Evolutionary conservation across 53 echinoderm and acorn worm genomes (phyloP).

Genomic region (Stichopus horrens): DNA sequence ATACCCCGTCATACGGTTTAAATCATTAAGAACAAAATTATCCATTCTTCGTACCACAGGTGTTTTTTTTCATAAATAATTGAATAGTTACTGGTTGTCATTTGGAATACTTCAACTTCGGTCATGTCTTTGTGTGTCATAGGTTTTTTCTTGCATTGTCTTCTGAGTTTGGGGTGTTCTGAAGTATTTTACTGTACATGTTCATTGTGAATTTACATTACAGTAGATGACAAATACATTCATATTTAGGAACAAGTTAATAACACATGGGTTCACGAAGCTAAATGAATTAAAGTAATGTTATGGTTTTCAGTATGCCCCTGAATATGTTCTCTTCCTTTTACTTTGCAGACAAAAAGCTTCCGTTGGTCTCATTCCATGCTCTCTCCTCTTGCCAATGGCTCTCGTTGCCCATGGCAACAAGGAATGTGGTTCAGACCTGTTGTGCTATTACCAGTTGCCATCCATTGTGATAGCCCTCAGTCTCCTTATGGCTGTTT

Average conservation of each 20-base stretch:
- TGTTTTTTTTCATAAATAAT: too few species aligned
- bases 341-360: constrained; percentile 22
- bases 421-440: neutral
- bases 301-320: neutral
- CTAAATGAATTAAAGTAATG: neutral
- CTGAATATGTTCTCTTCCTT: neutral
- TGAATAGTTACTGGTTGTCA: too few species aligned
- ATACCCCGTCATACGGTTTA: too few species aligned
- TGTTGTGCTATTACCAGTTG: neutral
- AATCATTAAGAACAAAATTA: too few species aligned
- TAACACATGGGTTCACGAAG: too few species aligned
- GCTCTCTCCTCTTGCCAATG: constrained; percentile 11
- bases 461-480: neutral
- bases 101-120: too few species aligned
- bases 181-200: neutral
- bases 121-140: too few species aligned
- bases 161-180: too few species aligned
- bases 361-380: constrained; percentile 7
- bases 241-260: too few species aligned
- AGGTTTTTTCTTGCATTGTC: too few species aligned
- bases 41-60: too few species aligned
- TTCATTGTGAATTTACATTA: neutral
- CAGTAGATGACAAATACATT: neutral
- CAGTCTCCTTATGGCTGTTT: constrained; percentile 3
- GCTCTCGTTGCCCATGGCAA: constrained; percentile 36